These are phyloP conservation scores for Ammodytes marinus DNA, from an alignment of 2,113 vertebrate genomes.

Conservation along the genomic window DNA sequence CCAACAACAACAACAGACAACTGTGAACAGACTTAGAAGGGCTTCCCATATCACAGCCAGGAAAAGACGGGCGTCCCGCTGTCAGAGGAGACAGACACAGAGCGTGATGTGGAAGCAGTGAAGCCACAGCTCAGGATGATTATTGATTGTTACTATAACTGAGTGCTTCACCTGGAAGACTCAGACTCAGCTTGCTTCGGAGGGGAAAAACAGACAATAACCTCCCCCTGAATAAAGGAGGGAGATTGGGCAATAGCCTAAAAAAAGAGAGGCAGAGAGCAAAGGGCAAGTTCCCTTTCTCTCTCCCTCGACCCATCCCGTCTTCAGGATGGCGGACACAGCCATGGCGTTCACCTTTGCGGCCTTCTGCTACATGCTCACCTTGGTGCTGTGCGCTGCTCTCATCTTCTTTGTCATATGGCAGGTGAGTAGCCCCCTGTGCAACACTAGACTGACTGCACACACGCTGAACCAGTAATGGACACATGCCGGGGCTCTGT, in stretches of 20 bases:
- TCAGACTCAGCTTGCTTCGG: conserved; percentile 29
- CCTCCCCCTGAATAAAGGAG: conserved; percentile 33
- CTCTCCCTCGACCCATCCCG: conserved; percentile 66
- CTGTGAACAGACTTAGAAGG: conserved; percentile 48
- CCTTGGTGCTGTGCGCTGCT: conserved; percentile 94
- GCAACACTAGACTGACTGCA: neutral
- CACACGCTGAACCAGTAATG: conserved; percentile 18
- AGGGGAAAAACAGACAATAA: conserved; percentile 33
- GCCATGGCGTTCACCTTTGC: conserved; percentile 98
- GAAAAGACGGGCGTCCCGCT: conserved; percentile 32
- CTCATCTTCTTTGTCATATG: conserved; percentile 99
- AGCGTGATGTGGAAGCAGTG: conserved; percentile 26
- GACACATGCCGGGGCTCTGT: conserved; percentile 25
- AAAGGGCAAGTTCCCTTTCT: conserved; percentile 52
- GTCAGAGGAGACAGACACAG: conserved; percentile 54
- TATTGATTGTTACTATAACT: conserved; percentile 60
- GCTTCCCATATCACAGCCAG: conserved; percentile 63
- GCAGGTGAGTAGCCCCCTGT: conserved; percentile 91
- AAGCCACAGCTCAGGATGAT: conserved; percentile 25
- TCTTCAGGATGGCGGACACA: conserved; percentile 78
- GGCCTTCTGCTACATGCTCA: conserved; percentile 99
- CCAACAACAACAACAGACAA: conserved; percentile 55
- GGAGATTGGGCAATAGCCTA: conserved; percentile 26
- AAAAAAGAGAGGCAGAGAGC: conserved; percentile 49
- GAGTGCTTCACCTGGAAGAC: conserved; percentile 49